Percentiles rank a stretch among this genome's conserved stretches.
Evolutionary conservation across 1,140 invertebrate genomes (phyloP).

Genomic region (Archivesica marissinica): DNA sequence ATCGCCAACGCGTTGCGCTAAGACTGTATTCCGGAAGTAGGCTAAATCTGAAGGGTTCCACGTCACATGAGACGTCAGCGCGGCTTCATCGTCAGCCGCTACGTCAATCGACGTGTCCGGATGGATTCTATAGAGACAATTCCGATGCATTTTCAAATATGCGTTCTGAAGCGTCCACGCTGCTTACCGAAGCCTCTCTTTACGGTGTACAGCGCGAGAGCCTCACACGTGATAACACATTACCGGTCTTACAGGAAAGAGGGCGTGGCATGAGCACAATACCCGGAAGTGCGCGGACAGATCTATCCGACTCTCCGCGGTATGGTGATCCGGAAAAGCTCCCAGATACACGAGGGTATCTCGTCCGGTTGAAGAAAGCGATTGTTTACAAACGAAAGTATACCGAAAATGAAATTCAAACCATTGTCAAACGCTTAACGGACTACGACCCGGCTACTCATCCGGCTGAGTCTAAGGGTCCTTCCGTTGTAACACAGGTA

Average conservation of each 20-base stretch:
- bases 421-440: slow-evolving; percentile 47
- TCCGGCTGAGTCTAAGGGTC: slow-evolving; percentile 53
- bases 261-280: slow-evolving; percentile 27
- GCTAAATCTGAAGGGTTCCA: slow-evolving; percentile 48
- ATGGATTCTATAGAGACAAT: slow-evolving; percentile 44
- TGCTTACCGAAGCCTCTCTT: slow-evolving; percentile 49
- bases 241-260: background rate
- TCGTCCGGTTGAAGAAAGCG: slow-evolving; percentile 31
- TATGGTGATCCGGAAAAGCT: slow-evolving; percentile 49
- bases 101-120: slow-evolving; percentile 17
- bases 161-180: slow-evolving; percentile 25
- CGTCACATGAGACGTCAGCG: slow-evolving; percentile 30
- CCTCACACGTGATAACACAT: background rate
- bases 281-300: slow-evolving; percentile 35
- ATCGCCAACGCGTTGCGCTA: slow-evolving; percentile 51
- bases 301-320: slow-evolving; percentile 2
- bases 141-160: slow-evolving; percentile 42
- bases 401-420: slow-evolving; percentile 49
- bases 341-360: slow-evolving; percentile 49
- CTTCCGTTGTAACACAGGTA: slow-evolving; percentile 37
- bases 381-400: slow-evolving; percentile 63
- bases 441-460: slow-evolving; percentile 43
- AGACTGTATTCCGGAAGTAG: slow-evolving; percentile 46
- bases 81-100: slow-evolving; percentile 47
- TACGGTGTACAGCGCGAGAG: slow-evolving; percentile 4